Evolutionary conservation across 2,113 vertebrate species (phyloP), one percentile per base, ranked within the genome.

Genomic region (Calyptommatus sinebrachiatus): DNA sequence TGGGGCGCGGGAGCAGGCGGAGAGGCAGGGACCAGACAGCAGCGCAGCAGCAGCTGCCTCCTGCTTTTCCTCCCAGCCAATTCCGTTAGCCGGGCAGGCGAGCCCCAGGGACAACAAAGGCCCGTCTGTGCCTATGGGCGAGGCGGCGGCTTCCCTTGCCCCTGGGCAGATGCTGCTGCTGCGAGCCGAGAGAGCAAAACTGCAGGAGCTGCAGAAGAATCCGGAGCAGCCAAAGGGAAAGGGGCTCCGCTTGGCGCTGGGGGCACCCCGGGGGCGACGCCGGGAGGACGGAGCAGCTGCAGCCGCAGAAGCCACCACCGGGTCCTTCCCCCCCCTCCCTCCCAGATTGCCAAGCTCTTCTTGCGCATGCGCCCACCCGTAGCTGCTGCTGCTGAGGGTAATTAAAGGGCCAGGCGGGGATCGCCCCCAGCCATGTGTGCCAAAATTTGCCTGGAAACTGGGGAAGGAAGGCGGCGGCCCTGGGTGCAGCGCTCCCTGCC

Each of bases 301-400:
- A n/a, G n/a, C n/a, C n/a, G n/a, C n/a, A n/a, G n/a, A n/a, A 63
- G 76, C 41, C 45, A 11, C 79, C 29, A 41, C 79, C 0, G 29
- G 12, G 24, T 72, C 41, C 71, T 63, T 22, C 14, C 28, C 79
- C 68, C 50, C 74, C 26, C 68, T 41, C 66, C 65, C 21, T 7
- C 73, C 48, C 69, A 41, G n/a, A 48, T 77, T 22, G 24, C 45
- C 8, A 11, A 45, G 24, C 41, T 12, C 65, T 21, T 9, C 62
- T 8, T 71, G 91, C 92, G 91, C 92, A 93, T 92, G 92, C 92
- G 92, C 87, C 78, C 35, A 60, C 53, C 80, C 70, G 86, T 11
- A 11, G 4, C 67, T 2, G 24, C 35, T 5, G 35, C 35, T 5
- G 35, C 48, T 1, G 10, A 11, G 67, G 68, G 82, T 85, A 62